Evolutionary conservation across 2,797 vertebrate genomes (phyloP), one percentile per base, ranked within the genome.

Genomic region (Tenualosa ilisha): DNA sequence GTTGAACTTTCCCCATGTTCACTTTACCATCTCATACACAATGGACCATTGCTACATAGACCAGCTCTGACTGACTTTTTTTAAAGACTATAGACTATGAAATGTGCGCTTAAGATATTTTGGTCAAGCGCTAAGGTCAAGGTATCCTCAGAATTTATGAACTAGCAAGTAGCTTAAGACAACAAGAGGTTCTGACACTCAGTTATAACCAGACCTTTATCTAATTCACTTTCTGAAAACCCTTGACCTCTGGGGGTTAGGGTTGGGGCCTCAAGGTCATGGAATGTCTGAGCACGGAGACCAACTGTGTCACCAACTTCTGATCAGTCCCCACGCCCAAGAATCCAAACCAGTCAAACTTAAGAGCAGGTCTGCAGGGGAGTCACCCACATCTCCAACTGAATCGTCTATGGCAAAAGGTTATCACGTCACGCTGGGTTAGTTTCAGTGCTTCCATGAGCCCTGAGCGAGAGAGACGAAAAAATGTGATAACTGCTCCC

Each of bases 401-500:
- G 51, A 37, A 37, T 53, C 6, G 17, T 79, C 65, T 17, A 17
- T 40, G 40, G 72, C 59, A 75, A 59, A 59, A 46, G 53, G 43
- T 56, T 56, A 37, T 81, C 75, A 68, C 12, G 26, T 72, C 65
- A 51, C 50, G 13, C 37, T 46, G 40, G 37, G 40, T 20, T 79
- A 20, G 37, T 20, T 79, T 79, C 72, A 46, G 40, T 79, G 40
- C 72, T 43, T 15, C 72, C 40, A 79, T 79, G 72, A 46, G 37
- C 22, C 17, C 40, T 9, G 72, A 75, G 37, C 13, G 15, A 43
- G 13, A 20, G 68, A 17, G 8, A 5, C 50, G 1, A 15, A 79
- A 46, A 79, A 79, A 79, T 79, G 72, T 79, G 72, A 79, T 79
- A 79, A 79, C 72, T 79, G 72, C 40, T 79, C 72, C 72, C 72